phyloP scores from a whole-genome alignment of 2,113 vertebrate genomes.

The Thamnaconus septentrionalis region DNA sequence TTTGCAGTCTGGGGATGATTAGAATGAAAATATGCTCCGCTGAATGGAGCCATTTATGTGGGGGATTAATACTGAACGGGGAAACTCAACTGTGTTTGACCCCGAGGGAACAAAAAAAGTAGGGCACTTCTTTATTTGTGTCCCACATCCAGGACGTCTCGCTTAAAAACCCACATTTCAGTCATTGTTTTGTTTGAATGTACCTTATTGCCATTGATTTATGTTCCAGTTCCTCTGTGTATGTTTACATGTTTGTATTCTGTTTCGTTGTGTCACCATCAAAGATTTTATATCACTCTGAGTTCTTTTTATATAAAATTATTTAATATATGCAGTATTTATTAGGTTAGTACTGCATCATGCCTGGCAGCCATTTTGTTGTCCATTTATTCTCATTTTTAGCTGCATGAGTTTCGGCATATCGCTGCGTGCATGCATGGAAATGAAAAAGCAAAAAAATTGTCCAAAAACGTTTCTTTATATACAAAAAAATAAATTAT shows the following conservation, averaged over 20 bases:
- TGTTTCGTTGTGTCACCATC: constrained; percentile 47
- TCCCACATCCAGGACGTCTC: constrained; percentile 10
- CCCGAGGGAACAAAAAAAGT: constrained; percentile 7
- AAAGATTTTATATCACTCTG: constrained; percentile 51
- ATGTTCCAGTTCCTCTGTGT: constrained; percentile 47
- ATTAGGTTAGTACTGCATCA: constrained; percentile 54
- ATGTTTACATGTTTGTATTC: constrained; percentile 69
- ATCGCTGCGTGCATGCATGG: constrained; percentile 47
- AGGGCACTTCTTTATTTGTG: constrained; percentile 9
- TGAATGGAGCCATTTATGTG: constrained; percentile 3
- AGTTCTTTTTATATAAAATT: constrained; percentile 21
- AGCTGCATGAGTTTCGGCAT: constrained; percentile 52
- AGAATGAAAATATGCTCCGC: neutral
- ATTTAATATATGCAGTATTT: constrained; percentile 69
- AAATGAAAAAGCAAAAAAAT: constrained; percentile 52
- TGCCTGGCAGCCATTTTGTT: constrained; percentile 58
- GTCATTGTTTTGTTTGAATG: constrained; percentile 60
- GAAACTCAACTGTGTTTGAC: constrained; percentile 31
- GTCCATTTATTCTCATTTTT: constrained; percentile 62
- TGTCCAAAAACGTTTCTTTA: constrained; percentile 52
- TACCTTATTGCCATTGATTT: constrained; percentile 55
- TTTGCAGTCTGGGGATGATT: neutral
- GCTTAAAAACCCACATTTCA: constrained; percentile 31
- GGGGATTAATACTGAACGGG: constrained; percentile 10
- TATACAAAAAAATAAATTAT: constrained; percentile 75